Conservation (phyloP, 2,113 vertebrate species). For the Vicugna pacos region DNA sequence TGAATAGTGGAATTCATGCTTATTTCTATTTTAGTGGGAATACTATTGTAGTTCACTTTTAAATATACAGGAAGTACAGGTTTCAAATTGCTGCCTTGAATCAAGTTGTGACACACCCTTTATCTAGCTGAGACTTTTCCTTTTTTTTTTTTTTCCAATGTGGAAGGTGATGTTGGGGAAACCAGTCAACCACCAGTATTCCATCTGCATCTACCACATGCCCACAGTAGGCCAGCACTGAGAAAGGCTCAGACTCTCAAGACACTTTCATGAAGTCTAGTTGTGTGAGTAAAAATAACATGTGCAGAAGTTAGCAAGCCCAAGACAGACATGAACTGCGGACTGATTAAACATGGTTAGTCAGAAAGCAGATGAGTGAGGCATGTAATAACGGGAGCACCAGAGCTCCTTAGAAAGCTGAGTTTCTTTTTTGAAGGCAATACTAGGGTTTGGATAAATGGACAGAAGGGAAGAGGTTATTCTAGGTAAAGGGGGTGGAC, state of each 20-base stretch:
- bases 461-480: background rate
- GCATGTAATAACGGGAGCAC: background rate
- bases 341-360: background rate
- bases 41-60: constrained; percentile 46
- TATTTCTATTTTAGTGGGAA: constrained; percentile 41
- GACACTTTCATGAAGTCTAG: constrained; percentile 14
- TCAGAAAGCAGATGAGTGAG: background rate
- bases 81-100: constrained; percentile 23
- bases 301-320: constrained; percentile 22
- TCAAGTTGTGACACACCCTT: constrained; percentile 10
- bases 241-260: constrained; percentile 39
- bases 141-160: background rate
- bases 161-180: constrained; percentile 21
- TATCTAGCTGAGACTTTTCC: background rate
- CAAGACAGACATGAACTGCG: background rate
- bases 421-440: background rate
- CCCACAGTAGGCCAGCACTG: background rate
- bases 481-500: background rate
- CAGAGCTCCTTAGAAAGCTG: background rate
- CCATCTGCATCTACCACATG: background rate
- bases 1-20: background rate
- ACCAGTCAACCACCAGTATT: background rate
- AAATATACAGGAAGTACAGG: background rate
- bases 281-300: constrained; percentile 43
- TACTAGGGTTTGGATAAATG: background rate